A percentile compares a stretch with the other conserved stretches of the same genome.
Evolutionary conservation across 2,888 invertebrate genomes (phyloP).

Genomic region (Nephrotoma appendiculata): DNA sequence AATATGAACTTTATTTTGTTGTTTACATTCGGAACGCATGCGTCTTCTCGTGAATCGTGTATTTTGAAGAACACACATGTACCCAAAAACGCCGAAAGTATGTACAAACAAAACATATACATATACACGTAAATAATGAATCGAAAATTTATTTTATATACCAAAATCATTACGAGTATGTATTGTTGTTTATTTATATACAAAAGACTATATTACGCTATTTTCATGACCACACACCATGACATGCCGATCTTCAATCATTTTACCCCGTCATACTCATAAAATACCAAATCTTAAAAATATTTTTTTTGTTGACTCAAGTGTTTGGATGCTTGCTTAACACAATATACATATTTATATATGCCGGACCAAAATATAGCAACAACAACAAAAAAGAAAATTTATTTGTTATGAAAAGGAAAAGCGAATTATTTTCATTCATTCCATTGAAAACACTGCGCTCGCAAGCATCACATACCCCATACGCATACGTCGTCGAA

Average conservation of each 20-base stretch:
- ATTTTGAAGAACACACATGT: background rate
- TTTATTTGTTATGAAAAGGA: background rate
- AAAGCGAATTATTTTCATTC: background rate
- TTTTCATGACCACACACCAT: background rate
- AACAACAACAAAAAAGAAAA: background rate
- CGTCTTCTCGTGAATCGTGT: background rate
- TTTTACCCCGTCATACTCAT: background rate
- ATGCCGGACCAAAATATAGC: background rate
- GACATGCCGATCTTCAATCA: background rate
- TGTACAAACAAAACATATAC: background rate
- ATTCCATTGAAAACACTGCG: background rate
- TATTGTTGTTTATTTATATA: background rate
- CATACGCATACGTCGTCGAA: background rate
- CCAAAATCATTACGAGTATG: background rate
- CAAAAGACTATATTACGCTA: background rate
- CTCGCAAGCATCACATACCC: background rate
- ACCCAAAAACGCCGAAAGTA: background rate
- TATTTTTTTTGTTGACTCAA: background rate
- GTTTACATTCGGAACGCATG: background rate
- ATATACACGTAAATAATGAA: background rate
- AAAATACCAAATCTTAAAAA: background rate
- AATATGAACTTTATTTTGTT: background rate
- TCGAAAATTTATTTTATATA: background rate
- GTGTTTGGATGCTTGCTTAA: background rate
- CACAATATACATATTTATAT: background rate